phyloP scores from a whole-genome alignment of 2,113 vertebrate species.

The Peucedramus taeniatus region DNA sequence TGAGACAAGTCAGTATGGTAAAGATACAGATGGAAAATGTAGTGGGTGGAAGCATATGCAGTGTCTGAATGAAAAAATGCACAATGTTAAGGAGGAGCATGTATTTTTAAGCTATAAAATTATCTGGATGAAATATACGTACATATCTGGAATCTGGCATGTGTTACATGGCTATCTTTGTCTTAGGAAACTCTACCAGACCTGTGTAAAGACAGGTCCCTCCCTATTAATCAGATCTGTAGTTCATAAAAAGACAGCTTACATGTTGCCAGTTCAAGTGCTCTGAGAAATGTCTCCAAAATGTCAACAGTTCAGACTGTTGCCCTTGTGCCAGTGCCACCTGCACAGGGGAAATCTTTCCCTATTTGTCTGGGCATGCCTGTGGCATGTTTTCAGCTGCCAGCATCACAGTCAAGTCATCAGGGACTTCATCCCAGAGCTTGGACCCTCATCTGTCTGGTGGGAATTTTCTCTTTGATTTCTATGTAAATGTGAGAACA shows the following conservation, averaged over 20 bases:
- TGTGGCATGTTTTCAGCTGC: fast-evolving
- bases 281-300: background rate
- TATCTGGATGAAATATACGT: background rate
- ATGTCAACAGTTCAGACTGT: background rate
- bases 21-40: background rate
- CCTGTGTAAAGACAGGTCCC: background rate
- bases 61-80: background rate
- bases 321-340: background rate
- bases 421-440: background rate
- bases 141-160: background rate
- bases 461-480: background rate
- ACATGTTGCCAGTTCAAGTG: background rate
- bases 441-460: background rate
- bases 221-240: background rate
- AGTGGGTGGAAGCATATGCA: fast-evolving
- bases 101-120: background rate
- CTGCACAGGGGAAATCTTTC: fast-evolving
- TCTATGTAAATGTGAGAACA: background rate
- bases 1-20: background rate
- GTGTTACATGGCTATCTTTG: background rate
- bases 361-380: background rate
- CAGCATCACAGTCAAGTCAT: fast-evolving
- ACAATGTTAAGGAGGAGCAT: background rate
- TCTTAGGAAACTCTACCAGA: background rate
- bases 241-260: background rate